A percentile compares a stretch with the other conserved stretches of the same genome.
Conservation (phyloP, 1,140 invertebrate genomes). For the Heliconius congener region DNA sequence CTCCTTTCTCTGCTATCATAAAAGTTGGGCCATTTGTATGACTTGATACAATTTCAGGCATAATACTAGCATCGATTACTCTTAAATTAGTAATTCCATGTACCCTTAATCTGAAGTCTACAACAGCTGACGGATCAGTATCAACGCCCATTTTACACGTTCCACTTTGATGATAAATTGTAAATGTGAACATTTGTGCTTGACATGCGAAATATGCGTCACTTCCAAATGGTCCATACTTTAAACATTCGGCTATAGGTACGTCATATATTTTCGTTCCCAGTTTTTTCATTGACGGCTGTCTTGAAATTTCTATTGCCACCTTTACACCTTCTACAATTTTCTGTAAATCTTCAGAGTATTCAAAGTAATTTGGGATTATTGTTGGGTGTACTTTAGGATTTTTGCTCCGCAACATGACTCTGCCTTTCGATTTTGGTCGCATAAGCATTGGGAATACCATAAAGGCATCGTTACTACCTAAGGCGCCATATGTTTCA, state of each 20-base stretch:
- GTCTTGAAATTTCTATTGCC: constrained; percentile 82
- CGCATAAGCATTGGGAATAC: constrained; percentile 87
- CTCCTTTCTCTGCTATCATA: constrained; percentile 85
- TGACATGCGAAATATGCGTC: constrained; percentile 90
- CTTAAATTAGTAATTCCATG: constrained; percentile 86
- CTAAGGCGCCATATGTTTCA: constrained; percentile 78
- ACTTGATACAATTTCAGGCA: constrained; percentile 84
- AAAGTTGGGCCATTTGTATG: constrained; percentile 84
- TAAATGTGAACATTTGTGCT: constrained; percentile 86
- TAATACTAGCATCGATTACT: constrained; percentile 90
- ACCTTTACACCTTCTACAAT: constrained; percentile 85
- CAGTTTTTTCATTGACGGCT: constrained; percentile 82
- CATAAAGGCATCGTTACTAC: constrained; percentile 82
- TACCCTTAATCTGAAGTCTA: constrained; percentile 86
- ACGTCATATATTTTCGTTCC: constrained; percentile 83
- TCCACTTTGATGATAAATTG: constrained; percentile 90
- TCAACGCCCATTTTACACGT: constrained; percentile 92
- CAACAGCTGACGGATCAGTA: constrained; percentile 86
- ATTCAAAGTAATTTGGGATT: constrained; percentile 89
- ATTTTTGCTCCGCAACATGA: constrained; percentile 86
- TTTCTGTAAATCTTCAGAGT: constrained; percentile 84
- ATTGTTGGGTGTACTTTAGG: constrained; percentile 90
- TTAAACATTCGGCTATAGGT: constrained; percentile 84
- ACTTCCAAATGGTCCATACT: constrained; percentile 83
- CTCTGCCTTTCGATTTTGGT: constrained; percentile 88